A percentile compares a stretch with the other conserved stretches of the same genome.
Conservation (phyloP, 2,113 vertebrate genomes). For the Epinephelus fuscoguttatus region DNA sequence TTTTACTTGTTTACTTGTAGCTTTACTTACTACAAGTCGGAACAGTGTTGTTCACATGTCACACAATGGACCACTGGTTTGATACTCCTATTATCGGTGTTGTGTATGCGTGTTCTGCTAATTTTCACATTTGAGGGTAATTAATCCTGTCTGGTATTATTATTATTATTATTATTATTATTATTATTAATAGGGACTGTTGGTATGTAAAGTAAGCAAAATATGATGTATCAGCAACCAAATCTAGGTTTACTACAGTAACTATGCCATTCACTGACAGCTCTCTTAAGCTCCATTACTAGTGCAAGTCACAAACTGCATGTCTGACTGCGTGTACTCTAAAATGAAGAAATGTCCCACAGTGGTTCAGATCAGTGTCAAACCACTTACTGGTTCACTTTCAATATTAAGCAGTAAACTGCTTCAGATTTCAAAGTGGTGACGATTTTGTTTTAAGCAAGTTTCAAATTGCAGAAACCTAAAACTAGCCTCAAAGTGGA, state of each 20-base stretch:
- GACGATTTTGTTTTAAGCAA: not conserved
- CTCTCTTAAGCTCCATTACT: not conserved
- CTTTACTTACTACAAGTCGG: too few species aligned
- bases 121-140: too few species aligned
- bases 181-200: too few species aligned
- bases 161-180: too few species aligned
- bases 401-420: not conserved
- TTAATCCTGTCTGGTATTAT: too few species aligned
- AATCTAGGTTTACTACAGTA: too few species aligned
- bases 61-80: not conserved
- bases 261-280: too few species aligned
- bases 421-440: not conserved
- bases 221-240: too few species aligned
- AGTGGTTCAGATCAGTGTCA: not conserved
- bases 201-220: too few species aligned
- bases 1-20: too few species aligned
- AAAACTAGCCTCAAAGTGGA: not conserved
- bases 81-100: too few species aligned
- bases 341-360: not conserved
- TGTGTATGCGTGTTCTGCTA: too few species aligned
- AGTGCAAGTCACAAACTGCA: not conserved
- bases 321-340: not conserved
- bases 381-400: not conserved
- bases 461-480: not conserved
- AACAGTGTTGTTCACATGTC: not conserved